Conservation (phyloP, 1,140 invertebrate species). For the Onthophagus taurus region DNA sequence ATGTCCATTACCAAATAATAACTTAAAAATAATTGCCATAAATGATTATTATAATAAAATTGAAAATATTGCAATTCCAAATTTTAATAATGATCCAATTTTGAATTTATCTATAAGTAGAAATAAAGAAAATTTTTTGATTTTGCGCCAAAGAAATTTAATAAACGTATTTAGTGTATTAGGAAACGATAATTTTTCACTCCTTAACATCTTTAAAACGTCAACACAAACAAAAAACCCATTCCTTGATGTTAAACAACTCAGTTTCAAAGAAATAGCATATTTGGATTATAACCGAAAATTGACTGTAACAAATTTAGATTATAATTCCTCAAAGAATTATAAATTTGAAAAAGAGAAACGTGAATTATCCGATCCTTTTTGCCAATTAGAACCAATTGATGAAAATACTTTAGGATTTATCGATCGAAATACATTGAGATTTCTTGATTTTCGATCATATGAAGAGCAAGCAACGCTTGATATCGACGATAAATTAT, state of each 20-base stretch:
- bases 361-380: background rate
- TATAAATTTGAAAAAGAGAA: too few species aligned
- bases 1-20: too few species aligned
- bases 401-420: background rate
- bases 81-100: background rate
- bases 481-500: background rate
- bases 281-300: slow-evolving; percentile 2
- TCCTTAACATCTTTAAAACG: background rate
- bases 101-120: background rate
- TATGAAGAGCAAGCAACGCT: background rate
- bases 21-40: too few species aligned
- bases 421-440: slow-evolving; percentile 4
- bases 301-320: background rate
- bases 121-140: background rate
- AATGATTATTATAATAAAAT: too few species aligned
- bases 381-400: background rate
- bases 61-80: background rate
- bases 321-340: too few species aligned
- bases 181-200: background rate
- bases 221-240: background rate
- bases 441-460: slow-evolving; percentile 4
- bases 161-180: background rate
- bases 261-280: slow-evolving; percentile 1
- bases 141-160: slow-evolving; percentile 1
- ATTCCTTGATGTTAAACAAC: slow-evolving; percentile 4